phyloP scores from a whole-genome alignment of 2,888 invertebrate genomes.

The Microctonus aethiopoides region DNA sequence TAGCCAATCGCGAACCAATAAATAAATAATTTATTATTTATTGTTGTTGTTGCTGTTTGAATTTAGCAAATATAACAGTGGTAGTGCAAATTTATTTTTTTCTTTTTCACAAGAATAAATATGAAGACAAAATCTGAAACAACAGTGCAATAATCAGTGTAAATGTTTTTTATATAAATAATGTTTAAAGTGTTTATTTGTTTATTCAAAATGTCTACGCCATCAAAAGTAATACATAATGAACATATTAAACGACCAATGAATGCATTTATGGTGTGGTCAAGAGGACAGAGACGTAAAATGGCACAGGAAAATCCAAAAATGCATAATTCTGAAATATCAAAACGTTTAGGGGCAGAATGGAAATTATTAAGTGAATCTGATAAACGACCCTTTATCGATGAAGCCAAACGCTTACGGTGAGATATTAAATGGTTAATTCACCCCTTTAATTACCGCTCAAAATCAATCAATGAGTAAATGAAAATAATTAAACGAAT shows the following conservation, averaged over 20 bases:
- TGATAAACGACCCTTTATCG: slow-evolving; percentile 90
- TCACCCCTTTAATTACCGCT: neutral
- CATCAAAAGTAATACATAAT: slow-evolving; percentile 67
- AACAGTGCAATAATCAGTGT: neutral
- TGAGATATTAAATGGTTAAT: slow-evolving; percentile 70
- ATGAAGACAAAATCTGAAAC: neutral
- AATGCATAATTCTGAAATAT: slow-evolving; percentile 94
- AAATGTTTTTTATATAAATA: slow-evolving; percentile 1
- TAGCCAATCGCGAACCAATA: too few species aligned
- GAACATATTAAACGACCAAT: slow-evolving; percentile 94
- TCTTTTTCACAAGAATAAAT: neutral
- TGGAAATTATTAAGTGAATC: slow-evolving; percentile 89
- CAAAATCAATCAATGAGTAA: neutral
- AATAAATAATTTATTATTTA: too few species aligned
- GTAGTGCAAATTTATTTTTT: too few species aligned
- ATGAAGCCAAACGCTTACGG: slow-evolving; percentile 89
- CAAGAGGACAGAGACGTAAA: slow-evolving; percentile 86
- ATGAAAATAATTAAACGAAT: neutral
- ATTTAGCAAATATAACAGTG: too few species aligned
- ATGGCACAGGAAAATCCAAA: slow-evolving; percentile 95
- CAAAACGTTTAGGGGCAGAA: slow-evolving; percentile 86
- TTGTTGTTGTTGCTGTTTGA: too few species aligned
- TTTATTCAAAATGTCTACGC: slow-evolving; percentile 54
- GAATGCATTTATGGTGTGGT: slow-evolving; percentile 97
- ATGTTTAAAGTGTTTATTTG: slow-evolving; percentile 12